Conservation (phyloP, 2,888 invertebrate species). For the Papilio protenor region DNA sequence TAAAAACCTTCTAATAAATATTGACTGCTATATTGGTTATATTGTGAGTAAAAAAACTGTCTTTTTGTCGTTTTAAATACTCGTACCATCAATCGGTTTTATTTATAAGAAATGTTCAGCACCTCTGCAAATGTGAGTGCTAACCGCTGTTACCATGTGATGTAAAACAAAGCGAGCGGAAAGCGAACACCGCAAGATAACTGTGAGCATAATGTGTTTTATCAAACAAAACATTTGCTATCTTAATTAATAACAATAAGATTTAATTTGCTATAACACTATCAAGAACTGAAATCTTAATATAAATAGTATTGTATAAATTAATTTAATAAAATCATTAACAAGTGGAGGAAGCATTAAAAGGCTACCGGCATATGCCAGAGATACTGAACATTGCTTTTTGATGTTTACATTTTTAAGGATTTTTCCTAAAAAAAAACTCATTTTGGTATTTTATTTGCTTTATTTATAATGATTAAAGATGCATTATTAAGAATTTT, state of each 20-base stretch:
- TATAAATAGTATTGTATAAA: neutral
- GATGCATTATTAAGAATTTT: too few relatives aligned
- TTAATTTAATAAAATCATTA: neutral
- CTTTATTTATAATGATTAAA: too few relatives aligned
- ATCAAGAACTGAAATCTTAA: neutral
- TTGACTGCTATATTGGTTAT: too few relatives aligned
- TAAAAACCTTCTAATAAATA: too few relatives aligned
- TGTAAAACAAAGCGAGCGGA: slow-evolving; percentile 22
- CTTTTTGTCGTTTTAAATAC: too few relatives aligned
- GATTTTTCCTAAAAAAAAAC: too few relatives aligned
- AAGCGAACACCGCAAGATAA: slow-evolving; percentile 22
- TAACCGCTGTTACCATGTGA: slow-evolving; percentile 14
- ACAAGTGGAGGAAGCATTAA: neutral
- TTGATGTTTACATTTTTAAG: too few relatives aligned
- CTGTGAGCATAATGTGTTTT: neutral
- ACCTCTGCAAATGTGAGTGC: slow-evolving; percentile 7
- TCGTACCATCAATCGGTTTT: too few relatives aligned
- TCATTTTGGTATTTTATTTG: too few relatives aligned
- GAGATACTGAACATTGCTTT: neutral
- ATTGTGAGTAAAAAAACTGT: too few relatives aligned
- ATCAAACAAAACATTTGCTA: neutral
- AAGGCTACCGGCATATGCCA: neutral
- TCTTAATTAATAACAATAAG: neutral
- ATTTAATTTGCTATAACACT: neutral
- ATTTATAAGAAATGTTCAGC: slow-evolving; percentile 1